Evolutionary conservation across 2,113 vertebrate genomes (phyloP), one percentile per base, ranked within the genome.

Genomic region (Cyrtonyx montezumae): DNA sequence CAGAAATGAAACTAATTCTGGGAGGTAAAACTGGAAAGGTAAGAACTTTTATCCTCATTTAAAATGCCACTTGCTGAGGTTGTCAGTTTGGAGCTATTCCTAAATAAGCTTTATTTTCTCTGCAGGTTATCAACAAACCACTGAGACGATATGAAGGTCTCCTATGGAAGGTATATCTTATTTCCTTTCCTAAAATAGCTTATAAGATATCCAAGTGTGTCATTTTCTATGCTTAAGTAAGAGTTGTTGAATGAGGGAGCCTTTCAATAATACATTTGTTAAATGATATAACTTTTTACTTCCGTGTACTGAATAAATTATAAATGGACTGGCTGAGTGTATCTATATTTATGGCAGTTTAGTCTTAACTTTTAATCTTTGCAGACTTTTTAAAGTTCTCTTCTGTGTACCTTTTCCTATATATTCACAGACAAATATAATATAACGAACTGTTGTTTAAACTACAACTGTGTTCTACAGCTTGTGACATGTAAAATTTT

Each of bases 151-250:
- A 98, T 5, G 99, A 99, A 97, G 99, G 98, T 49, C 97, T 97
- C 55, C 98, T 99, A 6, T 99, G 98, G 98, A 99, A 99, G 98
- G 99, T 99, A 97, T 30, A 84, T 49, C 43, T 75, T 67, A 28
- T 14, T 70, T 85, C 15, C 12, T 66, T 26, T 70, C 56, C 37
- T 77, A 8, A 85, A 87, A 16, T 37, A 74, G 8, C 8, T 76
- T 93, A 1, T 40, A 43, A 78, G 25, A 16, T 82, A 37, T 82
- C 13, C 2, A 42, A 62, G n/a, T 48, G 21, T 79, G 36, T 71
- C 13, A 61, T 55, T 89, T 76, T 59, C 42, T 71, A 0, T 67
- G 68, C 19, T 76, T 75, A 12, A 82, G 34, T 73, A 48, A 53
- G 65, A 88, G 74, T 3, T 86, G 40, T n/a, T 56, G 22, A 59